Conservation (phyloP, 2,888 invertebrate species). For the Carpatolechia fugitivella region DNA sequence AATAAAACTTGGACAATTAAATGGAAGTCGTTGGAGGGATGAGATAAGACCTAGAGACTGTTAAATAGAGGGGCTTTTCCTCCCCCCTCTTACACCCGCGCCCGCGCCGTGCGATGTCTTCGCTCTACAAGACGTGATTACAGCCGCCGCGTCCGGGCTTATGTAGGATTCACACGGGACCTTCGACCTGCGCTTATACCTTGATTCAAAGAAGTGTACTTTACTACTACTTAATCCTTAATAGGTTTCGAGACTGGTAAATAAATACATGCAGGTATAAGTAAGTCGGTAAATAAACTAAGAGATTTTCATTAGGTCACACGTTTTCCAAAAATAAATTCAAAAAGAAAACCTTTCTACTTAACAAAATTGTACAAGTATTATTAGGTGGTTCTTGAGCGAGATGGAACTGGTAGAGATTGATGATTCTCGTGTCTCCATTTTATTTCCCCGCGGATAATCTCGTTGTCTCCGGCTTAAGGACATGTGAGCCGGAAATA, state of each 20-base stretch:
- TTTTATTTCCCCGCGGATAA: conserved; percentile 74
- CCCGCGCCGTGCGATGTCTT: background rate
- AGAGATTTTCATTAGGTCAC: no score
- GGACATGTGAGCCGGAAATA: conserved; percentile 75
- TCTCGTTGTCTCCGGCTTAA: conserved; percentile 76
- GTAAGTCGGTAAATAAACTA: no score
- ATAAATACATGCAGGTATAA: no score
- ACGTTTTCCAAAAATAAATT: no score
- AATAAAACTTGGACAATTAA: no score
- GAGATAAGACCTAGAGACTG: conserved; percentile 63
- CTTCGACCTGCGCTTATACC: background rate
- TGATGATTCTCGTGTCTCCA: conserved; percentile 70
- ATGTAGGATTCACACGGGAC: conserved; percentile 4
- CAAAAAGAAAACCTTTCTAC: no score
- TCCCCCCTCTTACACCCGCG: background rate
- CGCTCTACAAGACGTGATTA: conserved; percentile 1
- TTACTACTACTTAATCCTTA: no score
- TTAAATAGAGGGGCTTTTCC: background rate
- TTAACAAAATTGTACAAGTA: conserved; percentile 16
- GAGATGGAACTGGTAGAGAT: conserved; percentile 53
- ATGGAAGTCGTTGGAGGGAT: conserved; percentile 64
- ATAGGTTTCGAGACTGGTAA: no score
- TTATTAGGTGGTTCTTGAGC: conserved; percentile 37
- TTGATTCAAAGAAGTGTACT: background rate
- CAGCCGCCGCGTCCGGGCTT: background rate